Evolutionary conservation across 2,113 vertebrate species (phyloP), one percentile per base, ranked within the genome.

Genomic region (Vulpes vulpes): DNA sequence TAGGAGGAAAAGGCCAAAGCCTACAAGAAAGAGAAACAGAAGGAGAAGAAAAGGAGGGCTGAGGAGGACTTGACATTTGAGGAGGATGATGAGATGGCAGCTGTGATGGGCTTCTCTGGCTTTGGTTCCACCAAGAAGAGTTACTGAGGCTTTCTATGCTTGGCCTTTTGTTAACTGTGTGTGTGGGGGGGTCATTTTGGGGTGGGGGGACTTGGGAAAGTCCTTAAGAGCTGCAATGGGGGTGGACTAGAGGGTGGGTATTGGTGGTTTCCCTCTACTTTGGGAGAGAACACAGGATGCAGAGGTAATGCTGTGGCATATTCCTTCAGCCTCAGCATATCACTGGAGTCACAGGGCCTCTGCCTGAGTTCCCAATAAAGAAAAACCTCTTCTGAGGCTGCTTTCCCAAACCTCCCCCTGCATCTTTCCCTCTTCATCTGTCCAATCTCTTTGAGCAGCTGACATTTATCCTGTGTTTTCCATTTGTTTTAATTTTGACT

Each of bases 1-100:
- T 22, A 99, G 99, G 99, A 99, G 98, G 99, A 99, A 98, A 99
- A 99, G 97, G 99, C 99, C 49, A 99, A 99, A 98, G 99, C 99
- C 11, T 99, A 99, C 98, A 99, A 99, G 98, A 99, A 99, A 97
- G 99, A 99, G 98, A 99, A 99, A 97, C 99, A 99, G 98, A 99
- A 99, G 98, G 99, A 99, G 98, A 99, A 99, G 98, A 99, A 99
- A 94, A 99, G 99, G 38, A 99, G 99, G 94, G 99, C 99, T 0
- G 99, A 99, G 95, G 99, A 99, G 62, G 99, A 99, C 65, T 98
- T 99, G 97, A 99, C 99, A 8, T 99, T 99, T 35, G 99, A 99
- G 98, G 99, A 99, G 65, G 99, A 99, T 3, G 99, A 99, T 9
- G 99, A 99, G 96, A 99, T 99, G 99, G 99, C 99, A 32, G 99